Conservation (phyloP, 2,113 vertebrate species). For the Fulmarus glacialis region DNA sequence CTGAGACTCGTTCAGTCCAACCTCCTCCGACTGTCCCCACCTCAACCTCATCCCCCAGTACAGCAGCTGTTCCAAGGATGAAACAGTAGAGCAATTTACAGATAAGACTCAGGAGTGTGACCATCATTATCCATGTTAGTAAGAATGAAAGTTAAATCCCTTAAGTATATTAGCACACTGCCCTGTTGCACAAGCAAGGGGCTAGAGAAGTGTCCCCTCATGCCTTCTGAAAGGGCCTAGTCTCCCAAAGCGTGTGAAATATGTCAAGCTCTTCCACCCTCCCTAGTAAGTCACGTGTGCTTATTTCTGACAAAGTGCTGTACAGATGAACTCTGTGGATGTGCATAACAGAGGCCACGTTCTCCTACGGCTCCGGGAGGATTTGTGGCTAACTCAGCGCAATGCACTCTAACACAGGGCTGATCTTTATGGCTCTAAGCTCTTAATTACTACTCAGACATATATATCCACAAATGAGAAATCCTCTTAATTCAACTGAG, state of each 20-base stretch:
- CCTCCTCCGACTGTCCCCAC: neutral
- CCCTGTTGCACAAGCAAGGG: neutral
- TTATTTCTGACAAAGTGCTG: neutral
- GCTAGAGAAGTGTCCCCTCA: neutral
- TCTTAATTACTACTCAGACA: neutral
- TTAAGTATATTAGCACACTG: neutral
- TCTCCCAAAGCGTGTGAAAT: neutral
- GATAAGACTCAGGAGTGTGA: neutral
- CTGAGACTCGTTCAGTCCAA: neutral
- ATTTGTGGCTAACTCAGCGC: neutral
- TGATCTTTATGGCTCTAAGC: neutral
- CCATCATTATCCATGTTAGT: neutral
- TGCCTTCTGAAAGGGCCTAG: neutral
- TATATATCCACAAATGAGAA: neutral
- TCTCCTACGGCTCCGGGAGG: neutral
- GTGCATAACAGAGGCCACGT: neutral
- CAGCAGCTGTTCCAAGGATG: neutral
- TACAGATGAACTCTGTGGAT: neutral
- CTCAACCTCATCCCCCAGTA: neutral
- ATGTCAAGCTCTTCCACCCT: neutral
- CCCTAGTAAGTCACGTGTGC: accelerated
- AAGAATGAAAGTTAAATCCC: slow-evolving; percentile 5
- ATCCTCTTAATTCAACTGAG: slow-evolving; percentile 16
- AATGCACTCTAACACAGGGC: neutral
- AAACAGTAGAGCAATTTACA: neutral